These are phyloP conservation scores for Nannospalax galili DNA, from an alignment of 2,113 vertebrate genomes.

Conservation along the genomic window DNA sequence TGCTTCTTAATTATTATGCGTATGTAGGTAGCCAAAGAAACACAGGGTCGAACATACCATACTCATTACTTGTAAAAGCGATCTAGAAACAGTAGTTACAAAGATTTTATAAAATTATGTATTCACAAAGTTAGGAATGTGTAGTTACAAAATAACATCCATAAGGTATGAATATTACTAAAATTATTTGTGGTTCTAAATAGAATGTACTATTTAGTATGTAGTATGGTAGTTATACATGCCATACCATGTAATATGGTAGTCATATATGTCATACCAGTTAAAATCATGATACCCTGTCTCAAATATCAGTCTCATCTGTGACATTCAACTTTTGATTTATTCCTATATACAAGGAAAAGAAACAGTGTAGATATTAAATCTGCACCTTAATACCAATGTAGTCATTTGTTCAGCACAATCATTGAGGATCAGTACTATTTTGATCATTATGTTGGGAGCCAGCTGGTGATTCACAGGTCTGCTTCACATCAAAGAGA, in stretches of 20 bases:
- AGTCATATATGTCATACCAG: background rate
- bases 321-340: background rate
- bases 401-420: background rate
- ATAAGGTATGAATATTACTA: background rate
- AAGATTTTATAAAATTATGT: background rate
- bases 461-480: no score
- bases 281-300: background rate
- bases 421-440: background rate
- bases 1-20: background rate
- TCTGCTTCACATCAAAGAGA: accelerated
- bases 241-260: background rate
- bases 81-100: background rate
- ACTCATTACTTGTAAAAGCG: background rate
- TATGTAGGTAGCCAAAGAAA: background rate
- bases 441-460: background rate
- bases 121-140: background rate
- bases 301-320: background rate
- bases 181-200: background rate
- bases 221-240: no score
- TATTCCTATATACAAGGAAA: background rate
- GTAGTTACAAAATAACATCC: background rate
- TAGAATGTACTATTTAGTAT: background rate
- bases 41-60: background rate
- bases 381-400: background rate
- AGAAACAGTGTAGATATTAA: background rate